Conservation (phyloP, 92 coral and sea anemone genomes). For the Palythoa heliodiscus region DNA sequence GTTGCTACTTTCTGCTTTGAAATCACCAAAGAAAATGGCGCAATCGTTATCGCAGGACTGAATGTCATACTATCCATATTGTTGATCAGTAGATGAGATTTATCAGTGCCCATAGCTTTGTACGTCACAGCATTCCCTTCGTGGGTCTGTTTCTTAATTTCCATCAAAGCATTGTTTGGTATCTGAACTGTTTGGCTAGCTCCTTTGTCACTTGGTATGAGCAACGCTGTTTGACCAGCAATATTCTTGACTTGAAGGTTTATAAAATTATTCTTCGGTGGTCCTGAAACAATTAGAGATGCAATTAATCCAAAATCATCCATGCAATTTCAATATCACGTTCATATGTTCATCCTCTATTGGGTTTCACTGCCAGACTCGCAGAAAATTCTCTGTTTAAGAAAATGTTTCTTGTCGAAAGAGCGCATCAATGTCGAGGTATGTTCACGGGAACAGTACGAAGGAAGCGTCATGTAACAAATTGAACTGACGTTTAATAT, state of each 20-base stretch:
- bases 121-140: slow-evolving; percentile 61
- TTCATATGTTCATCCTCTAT: too few relatives aligned
- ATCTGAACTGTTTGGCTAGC: slow-evolving; percentile 60
- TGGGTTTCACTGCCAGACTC: too few relatives aligned
- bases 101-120: slow-evolving; percentile 62
- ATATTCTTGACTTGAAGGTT: slow-evolving; percentile 59
- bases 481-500: too few relatives aligned
- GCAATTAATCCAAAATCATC: too few relatives aligned
- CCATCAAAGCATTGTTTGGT: slow-evolving; percentile 50
- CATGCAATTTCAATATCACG: too few relatives aligned
- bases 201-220: slow-evolving; percentile 56
- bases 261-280: slow-evolving; percentile 55
- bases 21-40: slow-evolving; percentile 57
- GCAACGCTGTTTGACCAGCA: slow-evolving; percentile 58
- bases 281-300: slow-evolving; percentile 47
- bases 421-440: too few relatives aligned
- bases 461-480: too few relatives aligned
- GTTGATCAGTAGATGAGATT: slow-evolving; percentile 67
- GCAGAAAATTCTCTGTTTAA: too few relatives aligned
- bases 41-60: slow-evolving; percentile 54
- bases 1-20: slow-evolving; percentile 50
- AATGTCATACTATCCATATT: slow-evolving; percentile 66
- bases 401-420: too few relatives aligned
- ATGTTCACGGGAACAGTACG: too few relatives aligned
- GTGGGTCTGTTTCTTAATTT: slow-evolving; percentile 53